These are phyloP conservation scores for Apotomis betuletana DNA, from an alignment of 2,888 invertebrate species.

Conservation along the genomic window DNA sequence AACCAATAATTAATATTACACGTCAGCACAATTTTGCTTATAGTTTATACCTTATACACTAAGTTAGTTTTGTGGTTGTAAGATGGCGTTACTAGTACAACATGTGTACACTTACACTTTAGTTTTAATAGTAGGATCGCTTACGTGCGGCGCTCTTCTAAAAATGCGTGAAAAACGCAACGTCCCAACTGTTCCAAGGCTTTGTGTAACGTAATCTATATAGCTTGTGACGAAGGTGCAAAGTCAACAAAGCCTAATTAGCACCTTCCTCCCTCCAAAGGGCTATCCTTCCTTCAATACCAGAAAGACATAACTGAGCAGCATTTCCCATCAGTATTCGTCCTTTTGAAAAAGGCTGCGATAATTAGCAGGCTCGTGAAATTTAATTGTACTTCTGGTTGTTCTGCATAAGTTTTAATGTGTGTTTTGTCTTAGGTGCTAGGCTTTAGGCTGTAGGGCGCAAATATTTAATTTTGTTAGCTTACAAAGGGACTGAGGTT, in stretches of 20 bases:
- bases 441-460: background rate
- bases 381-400: background rate
- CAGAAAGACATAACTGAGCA: background rate
- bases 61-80: too few relatives aligned
- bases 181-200: too few relatives aligned
- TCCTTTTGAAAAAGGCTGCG: background rate
- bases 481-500: background rate
- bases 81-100: too few relatives aligned
- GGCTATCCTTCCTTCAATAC: background rate
- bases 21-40: too few relatives aligned
- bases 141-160: too few relatives aligned
- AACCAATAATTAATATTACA: too few relatives aligned
- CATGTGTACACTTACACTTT: too few relatives aligned
- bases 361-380: background rate
- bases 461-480: background rate
- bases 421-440: conserved; percentile 5
- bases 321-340: background rate
- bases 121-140: too few relatives aligned
- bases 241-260: background rate
- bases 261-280: background rate
- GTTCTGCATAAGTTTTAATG: conserved; percentile 1
- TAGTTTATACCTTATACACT: too few relatives aligned
- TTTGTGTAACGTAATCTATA: too few relatives aligned
- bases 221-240: background rate
- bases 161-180: too few relatives aligned